These are phyloP conservation scores for Pyrocephalus nanus DNA, from an alignment of 2,797 vertebrate genomes.

Conservation along the genomic window DNA sequence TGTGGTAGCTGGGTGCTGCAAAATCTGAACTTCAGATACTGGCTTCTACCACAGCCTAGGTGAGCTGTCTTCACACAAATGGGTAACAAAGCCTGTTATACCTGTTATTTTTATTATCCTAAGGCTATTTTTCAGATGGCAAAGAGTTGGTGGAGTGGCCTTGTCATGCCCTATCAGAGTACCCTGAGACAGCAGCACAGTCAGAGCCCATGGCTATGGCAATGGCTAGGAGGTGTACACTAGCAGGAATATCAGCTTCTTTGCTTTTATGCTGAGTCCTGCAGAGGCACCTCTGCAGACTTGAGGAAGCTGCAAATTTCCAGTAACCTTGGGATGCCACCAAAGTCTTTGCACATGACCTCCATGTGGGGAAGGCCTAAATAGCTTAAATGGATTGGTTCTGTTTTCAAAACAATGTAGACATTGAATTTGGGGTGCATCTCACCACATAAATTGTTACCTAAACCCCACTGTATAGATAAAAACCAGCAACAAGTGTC, in stretches of 20 bases:
- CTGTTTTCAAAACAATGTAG: background rate
- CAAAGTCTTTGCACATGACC: background rate
- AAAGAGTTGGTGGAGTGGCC: background rate
- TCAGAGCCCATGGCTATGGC: background rate
- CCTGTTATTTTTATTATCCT: background rate
- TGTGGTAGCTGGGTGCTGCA: background rate
- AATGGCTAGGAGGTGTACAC: accelerated
- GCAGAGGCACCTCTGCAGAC: background rate
- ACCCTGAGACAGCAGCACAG: background rate
- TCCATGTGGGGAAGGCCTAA: accelerated
- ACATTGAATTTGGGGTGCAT: background rate
- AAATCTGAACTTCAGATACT: background rate
- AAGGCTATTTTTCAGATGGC: background rate
- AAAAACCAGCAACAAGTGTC: background rate
- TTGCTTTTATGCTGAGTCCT: background rate
- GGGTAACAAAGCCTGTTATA: background rate
- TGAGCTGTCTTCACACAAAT: background rate
- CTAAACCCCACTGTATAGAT: background rate
- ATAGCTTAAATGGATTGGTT: background rate
- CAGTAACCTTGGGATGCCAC: background rate
- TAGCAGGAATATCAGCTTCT: background rate
- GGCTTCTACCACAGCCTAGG: background rate
- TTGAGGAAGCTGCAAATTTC: background rate
- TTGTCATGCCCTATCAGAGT: background rate
- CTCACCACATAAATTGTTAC: background rate